Evolutionary conservation across 2,888 invertebrate species (phyloP).

Genomic region (Hecatera dysodea): DNA sequence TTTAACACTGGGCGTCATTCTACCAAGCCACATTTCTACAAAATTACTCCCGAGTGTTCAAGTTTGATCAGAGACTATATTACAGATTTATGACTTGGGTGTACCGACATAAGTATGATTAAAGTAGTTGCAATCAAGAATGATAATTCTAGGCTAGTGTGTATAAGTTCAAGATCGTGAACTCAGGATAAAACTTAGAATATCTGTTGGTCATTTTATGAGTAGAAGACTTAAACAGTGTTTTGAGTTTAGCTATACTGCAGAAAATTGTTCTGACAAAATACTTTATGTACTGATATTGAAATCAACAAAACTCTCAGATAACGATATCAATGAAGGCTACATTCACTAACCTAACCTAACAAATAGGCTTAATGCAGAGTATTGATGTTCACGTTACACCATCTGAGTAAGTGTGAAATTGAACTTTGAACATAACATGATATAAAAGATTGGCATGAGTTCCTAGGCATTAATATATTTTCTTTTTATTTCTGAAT

Average conservation of each 20-base stretch:
- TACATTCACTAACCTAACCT: background rate
- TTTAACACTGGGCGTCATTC: background rate
- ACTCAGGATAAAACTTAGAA: constrained; percentile 22
- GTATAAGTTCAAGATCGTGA: constrained; percentile 28
- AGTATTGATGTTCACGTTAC: background rate
- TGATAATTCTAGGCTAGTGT: constrained; percentile 12
- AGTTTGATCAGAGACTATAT: background rate
- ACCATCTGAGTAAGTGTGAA: background rate
- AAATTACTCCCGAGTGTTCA: background rate
- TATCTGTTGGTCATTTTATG: background rate
- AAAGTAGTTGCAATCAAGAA: constrained; percentile 2
- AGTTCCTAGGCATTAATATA: too few relatives aligned
- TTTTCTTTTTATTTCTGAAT: too few relatives aligned
- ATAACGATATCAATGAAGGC: background rate
- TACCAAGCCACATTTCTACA: background rate
- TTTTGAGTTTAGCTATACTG: background rate
- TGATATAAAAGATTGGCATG: background rate
- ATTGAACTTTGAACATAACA: background rate
- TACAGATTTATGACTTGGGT: background rate
- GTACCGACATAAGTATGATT: background rate
- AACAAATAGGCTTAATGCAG: background rate
- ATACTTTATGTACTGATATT: background rate
- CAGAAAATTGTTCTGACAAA: background rate
- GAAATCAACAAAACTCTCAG: background rate
- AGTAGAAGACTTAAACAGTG: background rate